Evolutionary conservation across 2,797 vertebrate species (phyloP), one percentile per base, ranked within the genome.

Genomic region (Gastrophryne carolinensis): DNA sequence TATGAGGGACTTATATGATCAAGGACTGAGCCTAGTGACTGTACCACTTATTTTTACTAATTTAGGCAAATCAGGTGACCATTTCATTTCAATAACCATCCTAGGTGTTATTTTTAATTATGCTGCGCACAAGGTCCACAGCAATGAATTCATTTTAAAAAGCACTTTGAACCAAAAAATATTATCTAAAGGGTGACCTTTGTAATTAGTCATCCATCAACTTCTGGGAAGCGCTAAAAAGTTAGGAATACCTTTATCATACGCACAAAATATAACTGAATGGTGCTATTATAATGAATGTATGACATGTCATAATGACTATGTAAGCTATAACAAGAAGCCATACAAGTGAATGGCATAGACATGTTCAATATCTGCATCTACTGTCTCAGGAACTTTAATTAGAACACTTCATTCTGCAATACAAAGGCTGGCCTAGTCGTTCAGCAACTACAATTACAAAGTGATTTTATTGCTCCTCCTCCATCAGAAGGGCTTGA

Each of bases 1-100:
- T 30, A 52, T 37, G 5, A 5, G 12, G 2, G 5, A 1, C 17
- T 39, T 57, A 67, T 56, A 57, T 1, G n/a, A 80, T 81, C 73
- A 12, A n/a, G 2, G 11, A 64, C n/a, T 53, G 26, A 39, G n/a
- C n/a, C n/a, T n/a, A n/a, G n/a, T n/a, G n/a, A n/a, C n/a, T n/a
- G n/a, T 44, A 56, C 27, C 23, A 41, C 12, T 35, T 54, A 23
- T 50, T 56, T 34, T 44, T 73, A 17, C 30, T 53, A 12, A 30
- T 53, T 10, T 12, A 30, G 19, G 9, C 13, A 17, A 24, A 47
- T 21, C 11, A 57, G 47, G 21, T 21, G 34, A 64, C 2, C 13
- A 4, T 29, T 61, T 29, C 27, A 17, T 34, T 23, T 58, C 15
- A 58, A 6, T 30, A 54, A 19, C 13, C 15, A 68, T 19, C 26